Evolutionary conservation across 2,888 invertebrate species (phyloP).

Genomic region (Kryphioiulus occultus): DNA sequence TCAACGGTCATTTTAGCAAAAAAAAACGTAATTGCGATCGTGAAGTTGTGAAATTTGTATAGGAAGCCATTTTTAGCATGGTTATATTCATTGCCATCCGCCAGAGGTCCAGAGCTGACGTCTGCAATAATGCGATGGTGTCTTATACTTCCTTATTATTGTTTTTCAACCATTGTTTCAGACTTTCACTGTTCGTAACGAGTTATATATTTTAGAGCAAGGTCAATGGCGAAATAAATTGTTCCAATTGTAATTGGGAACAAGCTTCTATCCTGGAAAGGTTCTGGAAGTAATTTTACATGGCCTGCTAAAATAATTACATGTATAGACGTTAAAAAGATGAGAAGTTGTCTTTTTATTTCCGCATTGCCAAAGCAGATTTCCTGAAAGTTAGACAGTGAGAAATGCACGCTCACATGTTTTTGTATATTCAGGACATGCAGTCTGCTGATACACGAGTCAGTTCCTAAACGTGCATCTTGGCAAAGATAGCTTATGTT

Average conservation of each 20-base stretch:
- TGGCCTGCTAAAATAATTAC: constrained; percentile 7
- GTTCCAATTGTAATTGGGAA: background rate
- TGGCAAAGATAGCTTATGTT: background rate
- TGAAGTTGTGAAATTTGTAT: background rate
- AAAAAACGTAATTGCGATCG: no score
- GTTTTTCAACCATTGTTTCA: constrained; percentile 6
- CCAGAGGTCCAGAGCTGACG: background rate
- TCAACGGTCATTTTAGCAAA: no score
- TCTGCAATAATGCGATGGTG: background rate
- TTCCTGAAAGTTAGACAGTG: background rate
- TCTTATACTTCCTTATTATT: background rate
- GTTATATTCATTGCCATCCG: background rate
- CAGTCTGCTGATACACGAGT: background rate
- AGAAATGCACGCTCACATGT: background rate
- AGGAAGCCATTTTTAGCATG: background rate
- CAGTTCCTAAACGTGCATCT: background rate
- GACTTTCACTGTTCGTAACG: background rate
- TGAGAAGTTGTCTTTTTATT: background rate
- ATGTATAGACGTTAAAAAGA: background rate
- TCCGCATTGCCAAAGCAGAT: constrained; percentile 31
- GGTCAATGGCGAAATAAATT: constrained; percentile 6
- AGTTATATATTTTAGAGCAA: background rate
- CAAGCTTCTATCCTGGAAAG: background rate
- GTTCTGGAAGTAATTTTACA: background rate
- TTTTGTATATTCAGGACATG: background rate